Conservation (phyloP, 2,888 invertebrate species). For the Drosophila ochracea region DNA sequence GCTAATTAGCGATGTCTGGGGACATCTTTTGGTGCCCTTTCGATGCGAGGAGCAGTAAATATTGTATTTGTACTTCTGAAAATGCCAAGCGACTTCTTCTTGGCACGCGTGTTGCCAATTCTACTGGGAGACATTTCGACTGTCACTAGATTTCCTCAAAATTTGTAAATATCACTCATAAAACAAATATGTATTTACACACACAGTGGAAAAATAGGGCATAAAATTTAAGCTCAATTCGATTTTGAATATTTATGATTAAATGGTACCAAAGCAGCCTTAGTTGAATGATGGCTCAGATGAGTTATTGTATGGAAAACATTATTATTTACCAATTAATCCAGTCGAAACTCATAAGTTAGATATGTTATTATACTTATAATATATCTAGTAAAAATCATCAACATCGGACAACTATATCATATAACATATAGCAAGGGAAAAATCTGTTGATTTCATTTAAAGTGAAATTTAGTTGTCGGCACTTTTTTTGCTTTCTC, state of each 20-base stretch:
- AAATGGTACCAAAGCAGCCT: not conserved
- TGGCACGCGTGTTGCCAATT: conserved; percentile 33
- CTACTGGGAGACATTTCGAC: conserved; percentile 60
- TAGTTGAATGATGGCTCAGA: not conserved
- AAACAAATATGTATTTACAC: not conserved
- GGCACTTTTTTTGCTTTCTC: not conserved
- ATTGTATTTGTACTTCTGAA: conserved; percentile 34
- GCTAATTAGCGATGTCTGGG: conserved; percentile 78
- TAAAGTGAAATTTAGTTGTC: not conserved
- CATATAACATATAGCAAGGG: not conserved
- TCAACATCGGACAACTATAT: not conserved
- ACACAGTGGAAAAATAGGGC: not conserved
- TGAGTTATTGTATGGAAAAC: not conserved
- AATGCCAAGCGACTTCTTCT: conserved; percentile 38
- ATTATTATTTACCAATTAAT: not conserved
- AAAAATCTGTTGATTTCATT: not conserved
- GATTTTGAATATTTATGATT: not conserved
- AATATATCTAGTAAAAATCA: accelerated
- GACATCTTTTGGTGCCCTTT: conserved; percentile 67
- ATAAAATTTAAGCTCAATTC: not conserved
- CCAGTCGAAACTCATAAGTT: accelerated
- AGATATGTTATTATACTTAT: accelerated
- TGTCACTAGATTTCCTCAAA: conserved; percentile 23
- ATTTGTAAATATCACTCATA: not conserved
- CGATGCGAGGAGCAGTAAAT: conserved; percentile 58